phyloP scores from a whole-genome alignment of 1,140 invertebrate species.

The Zaprionus inermis region DNA sequence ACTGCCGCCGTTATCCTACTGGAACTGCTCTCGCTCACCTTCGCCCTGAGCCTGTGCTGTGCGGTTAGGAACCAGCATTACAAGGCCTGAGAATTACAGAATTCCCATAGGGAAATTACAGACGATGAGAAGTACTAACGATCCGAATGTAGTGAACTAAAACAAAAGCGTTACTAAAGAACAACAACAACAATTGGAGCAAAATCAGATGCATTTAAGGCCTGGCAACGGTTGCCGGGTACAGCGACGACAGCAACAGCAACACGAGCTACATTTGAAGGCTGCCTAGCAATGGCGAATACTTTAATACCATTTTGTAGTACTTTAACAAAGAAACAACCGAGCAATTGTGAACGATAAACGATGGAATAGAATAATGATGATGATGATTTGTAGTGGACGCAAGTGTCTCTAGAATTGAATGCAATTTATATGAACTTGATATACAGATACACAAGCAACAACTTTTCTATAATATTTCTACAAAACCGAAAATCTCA shows the following conservation, averaged over 20 bases:
- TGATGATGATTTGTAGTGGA: conserved; percentile 38
- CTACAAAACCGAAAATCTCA: conserved; percentile 54
- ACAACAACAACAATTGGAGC: conserved; percentile 40
- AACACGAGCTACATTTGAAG: conserved; percentile 29
- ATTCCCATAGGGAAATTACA: conserved; percentile 83
- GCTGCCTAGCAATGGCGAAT: conserved; percentile 37
- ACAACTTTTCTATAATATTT: conserved; percentile 59
- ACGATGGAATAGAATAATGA: conserved; percentile 24
- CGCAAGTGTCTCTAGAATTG: conserved; percentile 23
- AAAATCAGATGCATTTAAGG: conserved; percentile 51
- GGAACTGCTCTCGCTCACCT: conserved; percentile 91
- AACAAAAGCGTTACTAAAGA: conserved; percentile 63
- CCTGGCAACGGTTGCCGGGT: conserved; percentile 22
- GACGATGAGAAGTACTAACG: conserved; percentile 84
- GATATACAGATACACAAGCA: conserved; percentile 39
- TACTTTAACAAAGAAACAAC: conserved; percentile 63
- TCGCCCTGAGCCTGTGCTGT: conserved; percentile 91
- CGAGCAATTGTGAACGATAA: conserved; percentile 54
- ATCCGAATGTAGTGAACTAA: conserved; percentile 71
- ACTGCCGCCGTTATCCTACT: conserved; percentile 88
- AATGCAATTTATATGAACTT: conserved; percentile 63
- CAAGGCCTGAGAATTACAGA: conserved; percentile 87
- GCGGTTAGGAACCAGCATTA: conserved; percentile 89
- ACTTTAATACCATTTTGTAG: conserved; percentile 67
- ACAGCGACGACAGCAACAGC: conserved; percentile 22